Conservation (phyloP, 2,113 vertebrate genomes). For the Pelvicachromis taeniatus region DNA sequence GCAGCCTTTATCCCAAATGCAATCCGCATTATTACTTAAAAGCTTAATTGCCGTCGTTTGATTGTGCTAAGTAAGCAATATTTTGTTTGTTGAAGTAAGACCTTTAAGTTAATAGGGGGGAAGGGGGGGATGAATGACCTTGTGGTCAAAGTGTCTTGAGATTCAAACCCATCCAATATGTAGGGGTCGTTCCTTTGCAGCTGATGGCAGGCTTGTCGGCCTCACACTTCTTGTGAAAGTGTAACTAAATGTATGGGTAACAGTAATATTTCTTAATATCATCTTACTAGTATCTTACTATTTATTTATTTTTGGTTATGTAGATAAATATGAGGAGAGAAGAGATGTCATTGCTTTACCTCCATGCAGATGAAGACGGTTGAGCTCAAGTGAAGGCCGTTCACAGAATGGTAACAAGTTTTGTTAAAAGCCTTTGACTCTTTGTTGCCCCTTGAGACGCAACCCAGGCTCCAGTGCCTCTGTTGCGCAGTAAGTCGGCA, state of each 20-base stretch:
- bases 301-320: not conserved
- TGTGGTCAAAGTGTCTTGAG: not conserved
- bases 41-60: not conserved
- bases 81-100: not conserved
- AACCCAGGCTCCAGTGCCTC: conserved; percentile 48
- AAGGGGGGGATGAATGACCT: not conserved
- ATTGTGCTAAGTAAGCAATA: not conserved
- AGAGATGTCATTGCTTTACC: not conserved
- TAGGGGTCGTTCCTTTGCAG: not conserved
- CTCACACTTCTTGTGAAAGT: not conserved
- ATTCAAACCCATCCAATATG: not conserved
- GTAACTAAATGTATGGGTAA: not conserved
- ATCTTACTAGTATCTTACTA: no score
- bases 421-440: not conserved
- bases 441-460: conserved; percentile 56
- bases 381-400: not conserved
- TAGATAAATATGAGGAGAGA: not conserved
- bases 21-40: not conserved
- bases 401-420: not conserved
- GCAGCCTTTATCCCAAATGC: not conserved
- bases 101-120: not conserved
- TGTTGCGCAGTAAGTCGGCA: conserved; percentile 58
- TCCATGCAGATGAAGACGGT: not conserved
- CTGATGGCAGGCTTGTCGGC: not conserved
- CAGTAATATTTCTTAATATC: no score